These are phyloP conservation scores for Beris morrisii DNA, from an alignment of 2,888 invertebrate species.

Conservation along the genomic window DNA sequence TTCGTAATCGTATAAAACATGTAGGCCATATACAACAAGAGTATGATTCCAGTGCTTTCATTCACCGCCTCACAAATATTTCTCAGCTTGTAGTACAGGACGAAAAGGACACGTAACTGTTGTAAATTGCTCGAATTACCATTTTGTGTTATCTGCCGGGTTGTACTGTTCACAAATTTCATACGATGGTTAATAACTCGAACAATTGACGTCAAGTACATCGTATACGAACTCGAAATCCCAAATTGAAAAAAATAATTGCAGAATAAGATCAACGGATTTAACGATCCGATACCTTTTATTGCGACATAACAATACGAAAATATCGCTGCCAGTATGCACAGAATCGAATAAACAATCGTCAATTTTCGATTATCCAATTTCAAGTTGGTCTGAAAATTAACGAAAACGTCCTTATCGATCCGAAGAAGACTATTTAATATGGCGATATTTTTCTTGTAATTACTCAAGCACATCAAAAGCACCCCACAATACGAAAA, in stretches of 20 bases:
- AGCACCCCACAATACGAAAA: slow-evolving; percentile 46
- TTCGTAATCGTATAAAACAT: slow-evolving; percentile 51
- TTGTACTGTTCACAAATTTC: slow-evolving; percentile 24
- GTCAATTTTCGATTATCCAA: slow-evolving; percentile 6
- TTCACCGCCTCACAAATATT: slow-evolving; percentile 48
- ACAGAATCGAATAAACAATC: not conserved
- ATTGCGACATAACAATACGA: slow-evolving; percentile 10
- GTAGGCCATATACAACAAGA: slow-evolving; percentile 48
- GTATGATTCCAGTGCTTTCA: slow-evolving; percentile 44
- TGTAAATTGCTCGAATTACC: slow-evolving; percentile 42
- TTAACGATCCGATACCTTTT: slow-evolving; percentile 6
- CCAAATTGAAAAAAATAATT: slow-evolving; percentile 11
- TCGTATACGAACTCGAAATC: slow-evolving; percentile 23
- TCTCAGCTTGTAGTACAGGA: slow-evolving; percentile 48
- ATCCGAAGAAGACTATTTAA: slow-evolving; percentile 32
- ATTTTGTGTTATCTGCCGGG: slow-evolving; percentile 11
- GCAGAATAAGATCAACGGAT: slow-evolving; percentile 11
- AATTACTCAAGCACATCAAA: slow-evolving; percentile 43
- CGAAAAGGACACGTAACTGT: slow-evolving; percentile 47
- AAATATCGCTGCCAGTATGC: slow-evolving; percentile 2
- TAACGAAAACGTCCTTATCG: slow-evolving; percentile 14
- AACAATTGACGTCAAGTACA: slow-evolving; percentile 8
- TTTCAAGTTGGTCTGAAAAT: slow-evolving; percentile 13
- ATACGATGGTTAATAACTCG: slow-evolving; percentile 15
- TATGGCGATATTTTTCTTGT: slow-evolving; percentile 43